These are phyloP conservation scores for Chrysodeixis includens DNA, from an alignment of 2,888 invertebrate genomes.

Conservation along the genomic window DNA sequence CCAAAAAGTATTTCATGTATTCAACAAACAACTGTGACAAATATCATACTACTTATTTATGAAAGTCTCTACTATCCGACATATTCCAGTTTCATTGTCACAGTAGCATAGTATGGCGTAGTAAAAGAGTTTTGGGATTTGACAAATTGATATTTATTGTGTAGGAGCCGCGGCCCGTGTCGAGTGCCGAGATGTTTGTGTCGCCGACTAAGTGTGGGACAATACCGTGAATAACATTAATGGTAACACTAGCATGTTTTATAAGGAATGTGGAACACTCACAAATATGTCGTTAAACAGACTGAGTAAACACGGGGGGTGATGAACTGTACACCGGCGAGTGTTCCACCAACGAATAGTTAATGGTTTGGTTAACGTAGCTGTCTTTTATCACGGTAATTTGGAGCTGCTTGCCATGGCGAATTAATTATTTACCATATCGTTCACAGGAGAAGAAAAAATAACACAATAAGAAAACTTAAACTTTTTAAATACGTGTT, in stretches of 20 bases:
- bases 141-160: slow-evolving; percentile 33
- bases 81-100: slow-evolving; percentile 2
- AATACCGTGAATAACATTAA: slow-evolving; percentile 43
- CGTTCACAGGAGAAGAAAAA: no score
- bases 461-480: no score
- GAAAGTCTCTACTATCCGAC: background rate
- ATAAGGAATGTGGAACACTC: slow-evolving; percentile 8
- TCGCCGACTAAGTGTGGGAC: slow-evolving; percentile 16
- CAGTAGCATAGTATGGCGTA: slow-evolving; percentile 9
- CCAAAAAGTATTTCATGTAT: no score
- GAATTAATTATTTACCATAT: background rate
- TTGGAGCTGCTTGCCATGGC: background rate
- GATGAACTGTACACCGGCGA: background rate
- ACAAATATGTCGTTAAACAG: background rate
- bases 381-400: background rate
- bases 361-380: background rate
- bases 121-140: slow-evolving; percentile 5
- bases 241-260: slow-evolving; percentile 27
- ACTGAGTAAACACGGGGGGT: background rate
- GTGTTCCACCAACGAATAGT: background rate
- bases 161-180: slow-evolving; percentile 9
- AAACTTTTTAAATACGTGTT: no score
- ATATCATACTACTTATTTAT: background rate
- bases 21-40: background rate
- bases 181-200: slow-evolving; percentile 11